Evolutionary conservation across 2,113 vertebrate genomes (phyloP), one percentile per base, ranked within the genome.

Genomic region (Chinchilla lanigera): DNA sequence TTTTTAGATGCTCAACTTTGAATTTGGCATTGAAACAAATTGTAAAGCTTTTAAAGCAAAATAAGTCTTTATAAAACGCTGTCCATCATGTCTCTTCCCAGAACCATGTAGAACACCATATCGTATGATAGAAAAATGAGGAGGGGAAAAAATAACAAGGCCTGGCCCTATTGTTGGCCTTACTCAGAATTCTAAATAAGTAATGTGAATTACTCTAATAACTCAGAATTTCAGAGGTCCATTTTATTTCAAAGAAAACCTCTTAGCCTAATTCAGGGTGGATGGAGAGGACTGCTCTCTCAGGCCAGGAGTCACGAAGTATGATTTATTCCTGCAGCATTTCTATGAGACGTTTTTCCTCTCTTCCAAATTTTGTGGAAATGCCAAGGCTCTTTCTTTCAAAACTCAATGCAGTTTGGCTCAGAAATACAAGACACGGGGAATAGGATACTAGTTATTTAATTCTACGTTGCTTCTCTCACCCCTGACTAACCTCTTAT

Each of bases 201-300:
- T 83, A 82, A 97, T 95, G 85, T 91, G 83, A 98, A 69, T 96
- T 94, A 81, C 82, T 96, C 95, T 97, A 96, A 97, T 98, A 97
- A 97, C 89, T 97, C 90, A 96, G 83, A 96, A 94, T 97, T 97
- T 97, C 96, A 92, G 97, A 97, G 38, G 73, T 95, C 90, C 86
- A 96, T 93, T 95, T 96, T 94, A 96, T 98, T 96, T 96, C 93
- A 97, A 96, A 95, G 98, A 96, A 97, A 98, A 96, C 86, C 96
- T 97, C 95, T 97, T 97, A 98, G 95, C 38, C 93, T 97, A 97
- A 98, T 97, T 97, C 95, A 92, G 96, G 73, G 28, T 93, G 3
- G 73, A 90, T 61, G 56, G 61, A 92, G 65, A 96, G 56, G 65
- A n/a, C 28, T 30, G 38, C 13, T 91, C 89, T 77, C 22, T 12